Evolutionary conservation across 92 coral and sea anemone species (phyloP).

Genomic region (Galaxea fascicularis): DNA sequence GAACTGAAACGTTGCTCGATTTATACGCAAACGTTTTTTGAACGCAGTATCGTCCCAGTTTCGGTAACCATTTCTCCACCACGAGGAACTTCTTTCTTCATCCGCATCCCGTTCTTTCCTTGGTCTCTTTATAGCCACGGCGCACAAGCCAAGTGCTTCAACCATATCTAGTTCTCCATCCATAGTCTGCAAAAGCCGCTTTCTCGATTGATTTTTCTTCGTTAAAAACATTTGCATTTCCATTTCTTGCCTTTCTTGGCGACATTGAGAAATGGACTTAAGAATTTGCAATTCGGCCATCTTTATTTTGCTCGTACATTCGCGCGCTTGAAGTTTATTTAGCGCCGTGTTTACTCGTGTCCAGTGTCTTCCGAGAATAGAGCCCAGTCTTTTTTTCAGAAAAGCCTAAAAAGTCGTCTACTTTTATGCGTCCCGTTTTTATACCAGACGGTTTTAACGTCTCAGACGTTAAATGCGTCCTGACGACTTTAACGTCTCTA

Average conservation of each 20-base stretch:
- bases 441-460: too few species aligned
- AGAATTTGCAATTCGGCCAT: too few species aligned
- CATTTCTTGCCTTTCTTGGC: slow-evolving; percentile 44
- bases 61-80: slow-evolving; percentile 66
- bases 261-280: neutral
- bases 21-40: slow-evolving; percentile 53
- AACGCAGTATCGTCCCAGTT: slow-evolving; percentile 64
- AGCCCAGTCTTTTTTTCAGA: too few species aligned
- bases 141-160: slow-evolving; percentile 34
- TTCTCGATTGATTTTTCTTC: slow-evolving; percentile 27
- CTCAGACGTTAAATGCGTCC: too few species aligned
- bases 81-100: slow-evolving; percentile 43
- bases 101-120: slow-evolving; percentile 41
- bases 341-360: too few species aligned
- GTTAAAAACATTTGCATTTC: slow-evolving; percentile 37
- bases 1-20: slow-evolving; percentile 66
- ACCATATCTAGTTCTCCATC: slow-evolving; percentile 39
- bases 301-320: too few species aligned
- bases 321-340: too few species aligned
- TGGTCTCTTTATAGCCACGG: slow-evolving; percentile 26
- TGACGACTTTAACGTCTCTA: too few species aligned
- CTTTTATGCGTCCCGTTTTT: too few species aligned
- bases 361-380: too few species aligned
- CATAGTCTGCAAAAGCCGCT: slow-evolving; percentile 33
- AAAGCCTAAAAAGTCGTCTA: too few species aligned